phyloP scores from a whole-genome alignment of 2,888 invertebrate genomes.

The Corbicula japonica region DNA sequence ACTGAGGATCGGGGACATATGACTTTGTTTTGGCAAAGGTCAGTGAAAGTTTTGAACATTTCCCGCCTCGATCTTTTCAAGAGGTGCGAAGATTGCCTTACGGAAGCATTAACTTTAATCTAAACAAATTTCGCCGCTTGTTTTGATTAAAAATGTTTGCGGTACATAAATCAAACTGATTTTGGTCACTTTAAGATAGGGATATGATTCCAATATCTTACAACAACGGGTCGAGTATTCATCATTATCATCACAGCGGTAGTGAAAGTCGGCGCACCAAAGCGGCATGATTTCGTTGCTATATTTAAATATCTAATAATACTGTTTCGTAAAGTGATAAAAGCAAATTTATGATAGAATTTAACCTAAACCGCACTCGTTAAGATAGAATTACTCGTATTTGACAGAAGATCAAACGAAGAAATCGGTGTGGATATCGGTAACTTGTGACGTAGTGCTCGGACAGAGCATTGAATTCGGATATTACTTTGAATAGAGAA shows the following conservation, averaged over 20 bases:
- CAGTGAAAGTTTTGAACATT: constrained; percentile 15
- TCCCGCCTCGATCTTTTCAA: constrained; percentile 15
- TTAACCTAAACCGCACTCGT: constrained; percentile 35
- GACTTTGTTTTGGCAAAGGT: constrained; percentile 14
- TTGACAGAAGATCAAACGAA: constrained; percentile 36
- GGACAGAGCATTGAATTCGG: constrained; percentile 23
- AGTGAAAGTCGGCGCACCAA: constrained; percentile 22
- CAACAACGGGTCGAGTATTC: constrained; percentile 20
- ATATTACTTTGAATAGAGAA: no score
- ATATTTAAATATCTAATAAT: constrained; percentile 24
- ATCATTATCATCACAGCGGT: constrained; percentile 16
- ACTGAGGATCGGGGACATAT: no score
- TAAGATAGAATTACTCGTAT: constrained; percentile 41
- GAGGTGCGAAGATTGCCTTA: constrained; percentile 32
- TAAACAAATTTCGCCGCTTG: constrained; percentile 26
- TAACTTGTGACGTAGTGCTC: constrained; percentile 25
- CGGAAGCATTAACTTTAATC: constrained; percentile 39
- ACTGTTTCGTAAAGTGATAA: constrained; percentile 30
- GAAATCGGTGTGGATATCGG: constrained; percentile 32
- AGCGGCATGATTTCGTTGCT: constrained; percentile 2
- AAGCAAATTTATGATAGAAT: constrained; percentile 41
- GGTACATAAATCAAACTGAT: constrained; percentile 45
- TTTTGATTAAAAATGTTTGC: constrained; percentile 38
- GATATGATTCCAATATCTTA: constrained; percentile 32
- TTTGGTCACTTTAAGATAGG: constrained; percentile 29